These are phyloP conservation scores for Eledona agricola DNA, from an alignment of 2,888 invertebrate genomes.

Conservation along the genomic window DNA sequence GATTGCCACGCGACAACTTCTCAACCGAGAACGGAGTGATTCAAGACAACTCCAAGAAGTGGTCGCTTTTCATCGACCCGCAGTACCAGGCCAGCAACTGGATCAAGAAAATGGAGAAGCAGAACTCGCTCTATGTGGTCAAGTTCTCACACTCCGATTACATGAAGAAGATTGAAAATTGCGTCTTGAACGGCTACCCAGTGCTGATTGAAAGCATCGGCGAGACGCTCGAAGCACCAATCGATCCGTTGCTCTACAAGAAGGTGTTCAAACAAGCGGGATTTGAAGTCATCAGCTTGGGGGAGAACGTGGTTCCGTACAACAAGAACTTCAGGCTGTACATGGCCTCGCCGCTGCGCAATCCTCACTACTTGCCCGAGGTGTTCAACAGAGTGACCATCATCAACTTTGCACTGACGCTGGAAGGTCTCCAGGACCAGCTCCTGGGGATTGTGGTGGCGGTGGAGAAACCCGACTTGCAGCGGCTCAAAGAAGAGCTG, in stretches of 20 bases:
- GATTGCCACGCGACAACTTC: conserved; percentile 82
- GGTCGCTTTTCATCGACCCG: conserved; percentile 85
- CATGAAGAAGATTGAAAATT: conserved; percentile 77
- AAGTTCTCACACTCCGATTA: conserved; percentile 80
- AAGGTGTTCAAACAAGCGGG: conserved; percentile 79
- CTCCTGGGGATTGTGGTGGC: conserved; percentile 85
- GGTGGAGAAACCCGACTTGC: conserved; percentile 84
- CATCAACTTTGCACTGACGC: conserved; percentile 84
- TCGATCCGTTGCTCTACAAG: conserved; percentile 80
- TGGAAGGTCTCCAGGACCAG: conserved; percentile 85
- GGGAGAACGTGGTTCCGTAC: conserved; percentile 81
- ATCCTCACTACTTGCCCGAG: conserved; percentile 88
- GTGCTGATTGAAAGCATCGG: conserved; percentile 79
- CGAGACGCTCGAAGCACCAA: conserved; percentile 80
- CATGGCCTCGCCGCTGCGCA: conserved; percentile 82
- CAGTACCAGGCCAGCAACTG: conserved; percentile 87
- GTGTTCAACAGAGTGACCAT: conserved; percentile 84
- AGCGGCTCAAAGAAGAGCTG: conserved; percentile 80
- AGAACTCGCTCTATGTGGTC: conserved; percentile 73
- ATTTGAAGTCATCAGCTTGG: conserved; percentile 77
- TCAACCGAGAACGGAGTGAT: conserved; percentile 88
- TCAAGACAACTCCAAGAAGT: conserved; percentile 78
- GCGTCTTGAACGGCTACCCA: conserved; percentile 80
- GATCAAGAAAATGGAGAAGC: conserved; percentile 85
- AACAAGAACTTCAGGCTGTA: conserved; percentile 79